These are phyloP conservation scores for Galeopterus variegatus DNA, from an alignment of 2,113 vertebrate genomes.

Conservation along the genomic window DNA sequence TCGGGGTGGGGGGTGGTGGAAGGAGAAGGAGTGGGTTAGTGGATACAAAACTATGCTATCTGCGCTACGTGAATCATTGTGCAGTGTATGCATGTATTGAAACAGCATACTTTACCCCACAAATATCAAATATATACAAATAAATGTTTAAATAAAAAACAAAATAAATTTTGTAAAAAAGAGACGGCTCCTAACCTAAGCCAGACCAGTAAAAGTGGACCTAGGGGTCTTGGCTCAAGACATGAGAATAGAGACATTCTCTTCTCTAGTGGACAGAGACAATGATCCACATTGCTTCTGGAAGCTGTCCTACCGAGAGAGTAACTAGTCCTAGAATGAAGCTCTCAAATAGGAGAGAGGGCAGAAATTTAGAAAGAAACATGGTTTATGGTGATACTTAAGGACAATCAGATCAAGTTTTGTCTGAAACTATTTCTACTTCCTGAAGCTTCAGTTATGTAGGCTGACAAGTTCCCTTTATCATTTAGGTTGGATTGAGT, in stretches of 20 bases:
- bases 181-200: not conserved
- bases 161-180: too few relatives aligned
- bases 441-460: not conserved
- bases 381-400: not conserved
- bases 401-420: not conserved
- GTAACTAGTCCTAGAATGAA: not conserved
- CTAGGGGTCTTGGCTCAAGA: not conserved
- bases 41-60: too few relatives aligned
- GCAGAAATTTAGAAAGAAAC: conserved; percentile 29
- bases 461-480: not conserved
- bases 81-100: too few relatives aligned
- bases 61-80: too few relatives aligned
- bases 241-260: not conserved
- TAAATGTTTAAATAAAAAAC: too few relatives aligned
- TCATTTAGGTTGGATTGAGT: not conserved
- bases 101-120: too few relatives aligned
- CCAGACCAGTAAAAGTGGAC: not conserved
- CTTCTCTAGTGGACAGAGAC: not conserved
- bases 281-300: not conserved
- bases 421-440: not conserved
- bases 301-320: not conserved
- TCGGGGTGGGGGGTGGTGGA: too few relatives aligned
- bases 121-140: too few relatives aligned
- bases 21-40: too few relatives aligned
- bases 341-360: not conserved